phyloP scores from a whole-genome alignment of 2,888 invertebrate species.

The Tenthredo livida region DNA sequence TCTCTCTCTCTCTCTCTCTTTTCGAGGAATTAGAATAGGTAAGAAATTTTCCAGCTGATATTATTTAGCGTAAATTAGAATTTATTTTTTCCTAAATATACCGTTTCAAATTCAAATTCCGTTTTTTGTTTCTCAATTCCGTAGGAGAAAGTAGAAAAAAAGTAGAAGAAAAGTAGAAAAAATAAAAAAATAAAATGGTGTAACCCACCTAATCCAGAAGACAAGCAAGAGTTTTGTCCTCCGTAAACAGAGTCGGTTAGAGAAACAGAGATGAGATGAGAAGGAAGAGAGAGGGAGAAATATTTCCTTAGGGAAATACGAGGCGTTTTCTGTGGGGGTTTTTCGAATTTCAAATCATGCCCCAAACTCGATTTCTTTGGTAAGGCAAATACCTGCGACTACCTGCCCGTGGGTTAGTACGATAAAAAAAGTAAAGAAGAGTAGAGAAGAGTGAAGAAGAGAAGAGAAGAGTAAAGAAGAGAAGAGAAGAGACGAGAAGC shows the following conservation, averaged over 20 bases:
- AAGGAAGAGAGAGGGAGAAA: not conserved
- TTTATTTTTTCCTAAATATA: too few relatives aligned
- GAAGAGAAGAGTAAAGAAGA: not conserved
- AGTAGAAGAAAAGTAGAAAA: not conserved
- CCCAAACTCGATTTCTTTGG: slow-evolving; percentile 16
- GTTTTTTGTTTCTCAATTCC: too few relatives aligned
- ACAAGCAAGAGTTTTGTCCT: slow-evolving; percentile 5
- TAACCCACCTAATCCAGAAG: not conserved
- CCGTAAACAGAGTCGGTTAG: not conserved
- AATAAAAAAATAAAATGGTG: not conserved
- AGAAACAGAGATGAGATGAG: not conserved
- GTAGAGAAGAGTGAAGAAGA: not conserved
- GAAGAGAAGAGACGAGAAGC: not conserved
- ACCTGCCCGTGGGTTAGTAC: too few relatives aligned
- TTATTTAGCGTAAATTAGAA: too few relatives aligned
- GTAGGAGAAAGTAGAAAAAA: not conserved
- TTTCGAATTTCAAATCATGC: slow-evolving; percentile 25
- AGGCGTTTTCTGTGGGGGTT: slow-evolving; percentile 1
- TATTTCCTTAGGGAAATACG: slow-evolving; percentile 25
- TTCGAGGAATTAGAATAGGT: too few relatives aligned
- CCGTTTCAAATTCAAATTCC: too few relatives aligned
- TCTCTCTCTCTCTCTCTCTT: too few relatives aligned
- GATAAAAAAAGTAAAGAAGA: not conserved
- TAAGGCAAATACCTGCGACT: not conserved
- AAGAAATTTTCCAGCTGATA: too few relatives aligned